Percentiles rank a stretch among this genome's conserved stretches.
Conservation (phyloP, 2,888 invertebrate genomes). For the Villa cingulata region DNA sequence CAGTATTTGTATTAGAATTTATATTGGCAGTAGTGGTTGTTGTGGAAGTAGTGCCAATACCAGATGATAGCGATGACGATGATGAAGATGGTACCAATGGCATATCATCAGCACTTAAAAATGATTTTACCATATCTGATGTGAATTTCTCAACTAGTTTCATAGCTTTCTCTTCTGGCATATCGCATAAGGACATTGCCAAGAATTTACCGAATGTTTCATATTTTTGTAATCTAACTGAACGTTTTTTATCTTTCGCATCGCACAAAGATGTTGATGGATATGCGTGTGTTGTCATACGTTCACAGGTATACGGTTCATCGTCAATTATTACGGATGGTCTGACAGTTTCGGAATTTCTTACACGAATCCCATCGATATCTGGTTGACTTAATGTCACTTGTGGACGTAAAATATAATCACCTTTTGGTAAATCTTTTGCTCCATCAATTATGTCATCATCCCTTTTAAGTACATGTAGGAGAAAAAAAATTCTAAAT, state of each 20-base stretch:
- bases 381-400: neutral
- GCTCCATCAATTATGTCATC: neutral
- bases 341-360: no score
- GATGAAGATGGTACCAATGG: neutral
- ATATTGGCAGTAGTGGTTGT: no score
- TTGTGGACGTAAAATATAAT: neutral
- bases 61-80: no score
- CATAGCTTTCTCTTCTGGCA: constrained; percentile 26
- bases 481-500: no score
- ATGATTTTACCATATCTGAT: constrained; percentile 27
- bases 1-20: no score
- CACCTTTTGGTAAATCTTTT: neutral
- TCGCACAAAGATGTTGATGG: neutral
- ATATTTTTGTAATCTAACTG: constrained; percentile 19
- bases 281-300: no score
- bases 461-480: no score
- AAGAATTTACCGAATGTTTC: constrained; percentile 34
- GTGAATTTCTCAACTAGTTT: constrained; percentile 32
- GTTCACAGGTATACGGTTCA: neutral
- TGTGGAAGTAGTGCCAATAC: no score
- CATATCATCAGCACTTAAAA: constrained; percentile 14
- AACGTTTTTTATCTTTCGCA: neutral
- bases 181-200: constrained; percentile 28
- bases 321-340: neutral
- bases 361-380: neutral